Percentiles rank a stretch among this genome's conserved stretches.
Conservation (phyloP, 2,797 vertebrate species). For the Basileuterus tristriatus region DNA sequence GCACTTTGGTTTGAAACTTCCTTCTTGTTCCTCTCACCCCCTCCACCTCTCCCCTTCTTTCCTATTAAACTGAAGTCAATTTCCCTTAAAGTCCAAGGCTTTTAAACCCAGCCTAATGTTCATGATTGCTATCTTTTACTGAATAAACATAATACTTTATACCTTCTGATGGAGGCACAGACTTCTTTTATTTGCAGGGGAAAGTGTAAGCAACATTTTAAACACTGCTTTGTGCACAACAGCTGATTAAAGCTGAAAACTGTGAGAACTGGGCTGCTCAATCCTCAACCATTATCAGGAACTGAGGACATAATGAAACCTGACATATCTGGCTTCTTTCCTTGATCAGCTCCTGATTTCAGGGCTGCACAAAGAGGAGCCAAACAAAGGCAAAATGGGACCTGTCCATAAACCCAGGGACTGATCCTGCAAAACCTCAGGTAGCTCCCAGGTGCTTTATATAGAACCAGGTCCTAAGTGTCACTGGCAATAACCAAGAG, state of each 20-base stretch:
- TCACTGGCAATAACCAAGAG: not conserved
- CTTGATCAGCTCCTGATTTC: not conserved
- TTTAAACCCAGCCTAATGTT: not conserved
- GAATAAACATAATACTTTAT: conserved; percentile 37
- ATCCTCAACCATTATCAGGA: not conserved
- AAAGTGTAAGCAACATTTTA: not conserved
- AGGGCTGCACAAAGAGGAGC: not conserved
- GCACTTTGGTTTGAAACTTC: conserved; percentile 46
- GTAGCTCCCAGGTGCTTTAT: not conserved
- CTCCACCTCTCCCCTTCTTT: conserved; percentile 8
- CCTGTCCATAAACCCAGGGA: not conserved
- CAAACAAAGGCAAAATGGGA: not conserved
- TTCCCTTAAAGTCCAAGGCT: conserved; percentile 25
- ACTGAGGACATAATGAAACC: not conserved
- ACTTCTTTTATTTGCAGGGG: not conserved
- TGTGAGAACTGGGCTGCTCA: conserved; percentile 1
- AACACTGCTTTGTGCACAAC: not conserved
- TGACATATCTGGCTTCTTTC: not conserved
- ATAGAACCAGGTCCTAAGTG: not conserved
- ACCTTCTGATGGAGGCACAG: not conserved
- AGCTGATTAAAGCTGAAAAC: not conserved
- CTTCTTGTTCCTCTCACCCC: not conserved
- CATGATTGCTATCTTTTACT: conserved; percentile 36
- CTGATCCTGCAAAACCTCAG: not conserved
- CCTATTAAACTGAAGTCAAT: conserved; percentile 40